Conservation (phyloP, 1,140 invertebrate genomes). For the Mylabris phalerata region DNA sequence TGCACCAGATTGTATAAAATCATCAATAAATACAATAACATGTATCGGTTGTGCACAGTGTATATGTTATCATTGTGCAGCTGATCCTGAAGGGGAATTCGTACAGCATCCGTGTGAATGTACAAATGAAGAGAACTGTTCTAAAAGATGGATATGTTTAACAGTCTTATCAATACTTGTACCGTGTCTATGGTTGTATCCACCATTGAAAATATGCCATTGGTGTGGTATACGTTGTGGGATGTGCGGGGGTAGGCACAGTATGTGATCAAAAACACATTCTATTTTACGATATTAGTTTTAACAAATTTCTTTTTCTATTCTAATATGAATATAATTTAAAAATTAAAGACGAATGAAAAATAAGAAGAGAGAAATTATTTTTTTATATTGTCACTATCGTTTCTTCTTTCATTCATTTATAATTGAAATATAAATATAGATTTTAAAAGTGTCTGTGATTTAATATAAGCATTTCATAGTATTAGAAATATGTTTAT, state of each 20-base stretch:
- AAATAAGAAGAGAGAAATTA: background rate
- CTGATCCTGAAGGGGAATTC: constrained; percentile 76
- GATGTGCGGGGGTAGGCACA: constrained; percentile 77
- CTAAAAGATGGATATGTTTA: constrained; percentile 73
- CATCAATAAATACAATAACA: constrained; percentile 73
- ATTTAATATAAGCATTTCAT: constrained; percentile 25
- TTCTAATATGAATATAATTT: background rate
- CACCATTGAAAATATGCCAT: constrained; percentile 77
- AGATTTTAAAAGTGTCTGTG: constrained; percentile 18
- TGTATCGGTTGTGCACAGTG: constrained; percentile 76
- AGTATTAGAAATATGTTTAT: constrained; percentile 18
- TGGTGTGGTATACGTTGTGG: constrained; percentile 70
- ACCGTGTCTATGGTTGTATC: constrained; percentile 90
- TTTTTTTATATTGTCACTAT: constrained; percentile 15
- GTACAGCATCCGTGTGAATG: constrained; percentile 74
- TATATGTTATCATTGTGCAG: constrained; percentile 89
- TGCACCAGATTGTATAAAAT: constrained; percentile 76
- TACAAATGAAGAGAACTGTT: constrained; percentile 50
- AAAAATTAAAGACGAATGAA: background rate
- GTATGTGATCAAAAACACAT: constrained; percentile 26
- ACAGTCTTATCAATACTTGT: constrained; percentile 79
- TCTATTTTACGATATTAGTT: constrained; percentile 30
- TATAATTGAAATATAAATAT: constrained; percentile 16
- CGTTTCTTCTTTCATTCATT: constrained; percentile 12
- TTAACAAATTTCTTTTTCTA: constrained; percentile 9